Conservation (phyloP, 2,113 vertebrate species). For the Rhinoderma darwinii region DNA sequence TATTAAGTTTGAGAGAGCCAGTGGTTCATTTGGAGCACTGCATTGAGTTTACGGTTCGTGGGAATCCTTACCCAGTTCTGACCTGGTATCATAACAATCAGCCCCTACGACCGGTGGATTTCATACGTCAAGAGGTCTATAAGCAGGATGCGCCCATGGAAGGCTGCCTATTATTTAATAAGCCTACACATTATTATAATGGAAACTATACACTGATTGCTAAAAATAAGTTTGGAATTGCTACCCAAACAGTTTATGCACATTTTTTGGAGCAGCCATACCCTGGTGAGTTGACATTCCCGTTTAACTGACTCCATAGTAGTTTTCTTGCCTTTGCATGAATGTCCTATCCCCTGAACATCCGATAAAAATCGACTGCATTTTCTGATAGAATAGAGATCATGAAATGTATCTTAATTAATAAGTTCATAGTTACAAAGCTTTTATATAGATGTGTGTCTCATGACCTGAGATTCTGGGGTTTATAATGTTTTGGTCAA, state of each 20-base stretch:
- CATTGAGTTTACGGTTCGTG: slow-evolving; percentile 92
- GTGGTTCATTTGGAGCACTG: slow-evolving; percentile 91
- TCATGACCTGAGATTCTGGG: background rate
- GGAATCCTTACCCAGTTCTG: slow-evolving; percentile 89
- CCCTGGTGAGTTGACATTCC: slow-evolving; percentile 71
- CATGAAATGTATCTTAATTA: background rate
- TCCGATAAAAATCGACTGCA: background rate
- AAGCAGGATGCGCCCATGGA: slow-evolving; percentile 88
- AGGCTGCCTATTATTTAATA: slow-evolving; percentile 93
- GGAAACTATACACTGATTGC: slow-evolving; percentile 97
- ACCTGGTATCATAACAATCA: slow-evolving; percentile 89
- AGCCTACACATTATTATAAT: slow-evolving; percentile 95
- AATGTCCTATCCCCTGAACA: background rate
- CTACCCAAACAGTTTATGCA: slow-evolving; percentile 89
- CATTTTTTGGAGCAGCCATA: slow-evolving; percentile 89
- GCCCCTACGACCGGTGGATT: slow-evolving; percentile 81
- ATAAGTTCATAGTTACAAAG: background rate
- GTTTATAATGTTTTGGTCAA: background rate
- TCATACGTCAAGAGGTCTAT: slow-evolving; percentile 87
- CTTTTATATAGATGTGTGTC: background rate
- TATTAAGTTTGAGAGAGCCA: slow-evolving; percentile 88
- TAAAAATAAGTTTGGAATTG: slow-evolving; percentile 85
- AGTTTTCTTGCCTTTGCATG: background rate
- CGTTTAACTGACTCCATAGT: background rate
- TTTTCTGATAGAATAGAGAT: background rate